phyloP scores from a whole-genome alignment of 2,888 invertebrate genomes.

The Zhengitettix transpicula region DNA sequence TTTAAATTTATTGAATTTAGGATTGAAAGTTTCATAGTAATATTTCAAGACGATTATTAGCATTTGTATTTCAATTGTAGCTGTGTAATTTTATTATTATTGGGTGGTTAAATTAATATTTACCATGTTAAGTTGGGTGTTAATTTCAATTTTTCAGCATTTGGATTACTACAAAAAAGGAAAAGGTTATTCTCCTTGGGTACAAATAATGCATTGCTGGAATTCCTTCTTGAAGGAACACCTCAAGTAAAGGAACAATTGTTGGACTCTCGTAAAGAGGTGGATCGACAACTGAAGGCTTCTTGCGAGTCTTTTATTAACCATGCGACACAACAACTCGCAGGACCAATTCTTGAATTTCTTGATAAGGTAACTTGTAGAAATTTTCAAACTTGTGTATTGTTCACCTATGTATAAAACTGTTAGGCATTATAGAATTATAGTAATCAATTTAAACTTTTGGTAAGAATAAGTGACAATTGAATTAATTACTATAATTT shows the following conservation, averaged over 20 bases:
- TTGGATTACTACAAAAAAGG: slow-evolving; percentile 42
- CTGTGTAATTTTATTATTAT: too few relatives aligned
- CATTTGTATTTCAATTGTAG: too few relatives aligned
- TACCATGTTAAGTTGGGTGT: not conserved
- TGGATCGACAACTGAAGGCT: slow-evolving; percentile 78
- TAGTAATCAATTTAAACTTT: not conserved
- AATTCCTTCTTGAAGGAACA: slow-evolving; percentile 83
- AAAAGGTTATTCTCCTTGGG: slow-evolving; percentile 73
- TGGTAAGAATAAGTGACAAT: too few relatives aligned
- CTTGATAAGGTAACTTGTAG: slow-evolving; percentile 46
- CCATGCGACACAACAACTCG: slow-evolving; percentile 55
- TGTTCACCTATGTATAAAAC: too few relatives aligned
- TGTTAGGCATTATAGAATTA: too few relatives aligned
- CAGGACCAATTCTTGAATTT: slow-evolving; percentile 56
- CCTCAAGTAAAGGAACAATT: slow-evolving; percentile 85
- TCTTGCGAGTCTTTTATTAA: slow-evolving; percentile 81
- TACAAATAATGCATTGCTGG: slow-evolving; percentile 79
- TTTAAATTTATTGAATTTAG: too few relatives aligned
- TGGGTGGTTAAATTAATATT: too few relatives aligned
- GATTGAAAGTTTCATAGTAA: too few relatives aligned
- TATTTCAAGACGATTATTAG: too few relatives aligned
- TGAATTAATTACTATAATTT: too few relatives aligned
- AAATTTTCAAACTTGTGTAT: too few relatives aligned
- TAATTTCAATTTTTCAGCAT: slow-evolving; percentile 23
- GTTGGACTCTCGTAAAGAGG: slow-evolving; percentile 88